Conservation (phyloP, 1,140 invertebrate genomes). For the Coptotermes formosanus region DNA sequence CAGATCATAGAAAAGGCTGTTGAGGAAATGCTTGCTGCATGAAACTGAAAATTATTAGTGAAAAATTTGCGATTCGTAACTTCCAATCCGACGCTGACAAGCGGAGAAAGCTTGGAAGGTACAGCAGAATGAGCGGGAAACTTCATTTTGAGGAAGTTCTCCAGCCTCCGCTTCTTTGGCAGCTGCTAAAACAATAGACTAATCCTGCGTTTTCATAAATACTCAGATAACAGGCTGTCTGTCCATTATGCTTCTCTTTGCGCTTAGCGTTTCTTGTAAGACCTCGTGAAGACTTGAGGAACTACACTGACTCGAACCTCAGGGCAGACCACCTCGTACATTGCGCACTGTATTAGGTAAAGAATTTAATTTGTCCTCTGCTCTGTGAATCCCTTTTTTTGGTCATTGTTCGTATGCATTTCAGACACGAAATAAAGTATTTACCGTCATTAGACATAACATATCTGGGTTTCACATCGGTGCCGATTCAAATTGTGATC, state of each 20-base stretch:
- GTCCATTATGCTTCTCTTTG: background rate
- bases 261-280: background rate
- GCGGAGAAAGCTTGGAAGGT: background rate
- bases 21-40: too few species aligned
- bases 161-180: background rate
- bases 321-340: background rate
- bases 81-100: background rate
- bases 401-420: too few species aligned
- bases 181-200: constrained; percentile 7
- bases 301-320: background rate
- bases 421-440: too few species aligned
- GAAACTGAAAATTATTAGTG: too few species aligned
- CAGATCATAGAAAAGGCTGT: too few species aligned
- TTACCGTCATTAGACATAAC: too few species aligned
- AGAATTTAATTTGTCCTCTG: too few species aligned
- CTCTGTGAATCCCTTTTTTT: too few species aligned
- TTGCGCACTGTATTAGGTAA: too few species aligned
- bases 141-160: background rate
- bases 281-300: background rate
- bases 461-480: too few species aligned
- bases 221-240: background rate
- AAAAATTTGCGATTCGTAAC: too few species aligned
- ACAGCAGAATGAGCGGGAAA: background rate
- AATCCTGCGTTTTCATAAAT: constrained; percentile 8
- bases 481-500: too few species aligned